phyloP scores from a whole-genome alignment of 1,140 invertebrate species.

The Elymnias hypermnestra region DNA sequence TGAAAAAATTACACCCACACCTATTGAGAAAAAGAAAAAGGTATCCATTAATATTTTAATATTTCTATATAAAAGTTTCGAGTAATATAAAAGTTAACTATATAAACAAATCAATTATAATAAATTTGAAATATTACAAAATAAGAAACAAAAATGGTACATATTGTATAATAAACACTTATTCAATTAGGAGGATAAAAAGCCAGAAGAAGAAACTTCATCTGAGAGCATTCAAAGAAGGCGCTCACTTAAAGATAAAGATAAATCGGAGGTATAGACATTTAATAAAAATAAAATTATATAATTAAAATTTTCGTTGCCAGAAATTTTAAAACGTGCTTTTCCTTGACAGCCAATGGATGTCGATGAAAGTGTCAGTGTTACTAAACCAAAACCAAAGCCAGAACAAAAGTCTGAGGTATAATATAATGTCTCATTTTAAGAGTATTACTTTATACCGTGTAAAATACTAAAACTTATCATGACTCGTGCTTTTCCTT shows the following conservation, averaged over 20 bases:
- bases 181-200: constrained; percentile 59
- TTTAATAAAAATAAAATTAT: too few species aligned
- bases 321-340: neutral
- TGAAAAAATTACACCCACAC: constrained; percentile 74
- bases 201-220: constrained; percentile 51
- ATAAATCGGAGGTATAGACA: constrained; percentile 56
- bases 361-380: constrained; percentile 1
- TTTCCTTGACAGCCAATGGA: constrained; percentile 5
- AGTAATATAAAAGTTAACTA: too few species aligned
- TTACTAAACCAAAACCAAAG: neutral
- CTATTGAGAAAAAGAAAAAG: constrained; percentile 70
- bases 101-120: too few species aligned
- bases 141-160: too few species aligned
- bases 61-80: too few species aligned
- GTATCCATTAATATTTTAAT: constrained; percentile 35
- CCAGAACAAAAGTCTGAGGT: constrained; percentile 1
- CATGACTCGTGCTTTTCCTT: constrained; percentile 5
- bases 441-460: neutral
- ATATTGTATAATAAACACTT: too few species aligned
- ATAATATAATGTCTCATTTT: neutral
- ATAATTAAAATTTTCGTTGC: neutral
- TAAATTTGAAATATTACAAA: too few species aligned
- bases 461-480: neutral
- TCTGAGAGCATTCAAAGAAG: constrained; percentile 53
- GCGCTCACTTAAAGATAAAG: constrained; percentile 62